Percentiles rank a stretch among this genome's conserved stretches.
Evolutionary conservation across 2,888 invertebrate genomes (phyloP).

Genomic region (Pilophorus perplexus): DNA sequence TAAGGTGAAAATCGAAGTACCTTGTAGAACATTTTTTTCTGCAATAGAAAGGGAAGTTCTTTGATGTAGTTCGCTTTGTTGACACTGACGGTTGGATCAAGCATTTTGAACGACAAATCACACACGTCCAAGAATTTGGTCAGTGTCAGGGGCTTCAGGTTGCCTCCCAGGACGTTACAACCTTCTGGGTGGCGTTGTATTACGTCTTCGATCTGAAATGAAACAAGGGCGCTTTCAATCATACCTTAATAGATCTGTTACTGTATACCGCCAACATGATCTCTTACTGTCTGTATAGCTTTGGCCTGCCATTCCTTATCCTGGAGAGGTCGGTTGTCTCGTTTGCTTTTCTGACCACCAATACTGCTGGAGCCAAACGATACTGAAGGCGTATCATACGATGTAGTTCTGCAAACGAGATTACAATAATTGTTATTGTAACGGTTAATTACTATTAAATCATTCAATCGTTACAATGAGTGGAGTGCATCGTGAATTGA

Average conservation of each 20-base stretch:
- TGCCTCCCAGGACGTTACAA: not conserved
- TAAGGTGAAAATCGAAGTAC: too few species aligned
- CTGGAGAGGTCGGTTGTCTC: conserved; percentile 18
- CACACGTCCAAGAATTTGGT: conserved; percentile 26
- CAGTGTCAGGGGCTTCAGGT: conserved; percentile 8
- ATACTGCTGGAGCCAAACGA: not conserved
- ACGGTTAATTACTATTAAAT: not conserved
- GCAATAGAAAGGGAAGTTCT: conserved; percentile 19
- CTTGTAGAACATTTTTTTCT: conserved; percentile 17
- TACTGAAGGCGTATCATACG: conserved; percentile 1
- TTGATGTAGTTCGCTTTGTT: conserved; percentile 15
- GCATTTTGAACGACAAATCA: not conserved
- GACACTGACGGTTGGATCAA: not conserved
- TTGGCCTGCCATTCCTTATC: conserved; percentile 32
- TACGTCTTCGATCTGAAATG: conserved; percentile 12
- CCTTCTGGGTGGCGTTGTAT: not conserved
- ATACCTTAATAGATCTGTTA: too few species aligned
- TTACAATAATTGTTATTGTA: not conserved
- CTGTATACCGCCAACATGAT: too few species aligned
- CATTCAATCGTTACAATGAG: not conserved
- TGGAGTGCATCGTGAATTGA: not conserved
- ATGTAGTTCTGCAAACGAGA: conserved; percentile 4
- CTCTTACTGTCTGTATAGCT: too few species aligned
- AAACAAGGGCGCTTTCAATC: too few species aligned
- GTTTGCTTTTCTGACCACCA: conserved; percentile 6